These are phyloP conservation scores for Megaceryle torquata DNA, from an alignment of 2,113 vertebrate genomes.

Conservation along the genomic window DNA sequence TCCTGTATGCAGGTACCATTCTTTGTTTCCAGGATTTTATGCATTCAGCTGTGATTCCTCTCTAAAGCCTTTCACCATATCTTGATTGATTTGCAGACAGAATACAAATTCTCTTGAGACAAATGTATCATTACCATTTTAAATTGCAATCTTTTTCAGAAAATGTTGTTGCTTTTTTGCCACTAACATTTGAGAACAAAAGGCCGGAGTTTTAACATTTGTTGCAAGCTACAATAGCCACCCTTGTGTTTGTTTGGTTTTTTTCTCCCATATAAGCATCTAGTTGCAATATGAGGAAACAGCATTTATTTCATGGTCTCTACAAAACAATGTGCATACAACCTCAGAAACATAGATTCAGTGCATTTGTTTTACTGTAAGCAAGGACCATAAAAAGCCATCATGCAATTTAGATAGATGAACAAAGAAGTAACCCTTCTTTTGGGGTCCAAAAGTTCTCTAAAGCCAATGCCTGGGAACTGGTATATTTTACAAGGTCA, in stretches of 20 bases:
- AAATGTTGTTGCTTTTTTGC: background rate
- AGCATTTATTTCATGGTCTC: background rate
- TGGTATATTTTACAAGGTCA: background rate
- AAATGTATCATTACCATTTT: constrained; percentile 61
- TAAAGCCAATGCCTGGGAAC: background rate
- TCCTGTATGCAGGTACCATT: constrained; percentile 24
- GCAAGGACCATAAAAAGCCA: background rate
- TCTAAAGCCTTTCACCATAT: constrained; percentile 27
- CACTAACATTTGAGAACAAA: constrained; percentile 44
- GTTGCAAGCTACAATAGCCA: background rate
- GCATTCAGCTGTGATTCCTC: constrained; percentile 29
- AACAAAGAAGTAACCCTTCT: background rate
- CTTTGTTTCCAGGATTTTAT: constrained; percentile 54
- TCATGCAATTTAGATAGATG: background rate
- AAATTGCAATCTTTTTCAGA: constrained; percentile 50
- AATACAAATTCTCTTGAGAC: constrained; percentile 42
- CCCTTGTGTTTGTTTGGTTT: background rate
- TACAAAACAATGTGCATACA: background rate
- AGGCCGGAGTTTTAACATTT: constrained; percentile 11
- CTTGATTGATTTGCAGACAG: constrained; percentile 39
- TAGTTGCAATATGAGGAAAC: background rate
- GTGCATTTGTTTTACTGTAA: background rate
- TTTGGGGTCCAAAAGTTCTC: background rate
- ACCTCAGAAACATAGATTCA: background rate
- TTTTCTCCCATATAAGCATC: background rate